Conservation (phyloP, 2,797 vertebrate genomes). For the Kryptolebias ocellatus region DNA sequence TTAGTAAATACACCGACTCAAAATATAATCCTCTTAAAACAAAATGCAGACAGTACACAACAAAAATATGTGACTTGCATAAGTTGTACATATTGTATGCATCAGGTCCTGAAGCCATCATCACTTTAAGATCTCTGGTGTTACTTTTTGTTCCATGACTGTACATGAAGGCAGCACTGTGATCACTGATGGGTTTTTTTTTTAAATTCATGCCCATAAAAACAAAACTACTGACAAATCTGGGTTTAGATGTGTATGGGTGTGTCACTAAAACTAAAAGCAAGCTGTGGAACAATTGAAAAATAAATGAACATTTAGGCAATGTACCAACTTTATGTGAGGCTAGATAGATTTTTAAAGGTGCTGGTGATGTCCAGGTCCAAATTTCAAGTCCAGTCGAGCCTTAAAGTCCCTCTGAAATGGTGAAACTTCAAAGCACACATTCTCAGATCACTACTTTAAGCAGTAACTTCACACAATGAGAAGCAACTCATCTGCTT, state of each 20-base stretch:
- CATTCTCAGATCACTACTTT: slow-evolving; percentile 56
- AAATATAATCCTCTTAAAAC: slow-evolving; percentile 20
- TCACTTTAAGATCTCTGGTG: background rate
- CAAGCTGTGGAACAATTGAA: slow-evolving; percentile 25
- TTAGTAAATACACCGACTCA: slow-evolving; percentile 32
- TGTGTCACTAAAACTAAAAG: slow-evolving; percentile 39
- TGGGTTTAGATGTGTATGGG: background rate
- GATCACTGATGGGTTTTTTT: background rate
- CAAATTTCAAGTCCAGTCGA: slow-evolving; percentile 49
- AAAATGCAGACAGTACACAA: slow-evolving; percentile 9
- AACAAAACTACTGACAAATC: slow-evolving; percentile 1
- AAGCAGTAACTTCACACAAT: slow-evolving; percentile 52
- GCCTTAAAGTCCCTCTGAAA: slow-evolving; percentile 41
- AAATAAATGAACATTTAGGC: slow-evolving; percentile 32
- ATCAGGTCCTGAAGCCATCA: slow-evolving; percentile 2
- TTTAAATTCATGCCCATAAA: slow-evolving; percentile 5
- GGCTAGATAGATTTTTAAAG: slow-evolving; percentile 20
- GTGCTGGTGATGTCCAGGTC: slow-evolving; percentile 27
- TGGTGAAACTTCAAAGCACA: slow-evolving; percentile 49
- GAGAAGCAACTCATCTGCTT: slow-evolving; percentile 62
- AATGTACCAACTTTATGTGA: slow-evolving; percentile 33
- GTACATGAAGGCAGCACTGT: background rate
- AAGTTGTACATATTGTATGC: background rate
- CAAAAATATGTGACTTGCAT: slow-evolving; percentile 6
- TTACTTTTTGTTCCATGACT: background rate